Percentiles rank a stretch among this genome's conserved stretches.
Evolutionary conservation across 2,888 invertebrate genomes (phyloP).

Genomic region (Eustalomyia histrio): DNA sequence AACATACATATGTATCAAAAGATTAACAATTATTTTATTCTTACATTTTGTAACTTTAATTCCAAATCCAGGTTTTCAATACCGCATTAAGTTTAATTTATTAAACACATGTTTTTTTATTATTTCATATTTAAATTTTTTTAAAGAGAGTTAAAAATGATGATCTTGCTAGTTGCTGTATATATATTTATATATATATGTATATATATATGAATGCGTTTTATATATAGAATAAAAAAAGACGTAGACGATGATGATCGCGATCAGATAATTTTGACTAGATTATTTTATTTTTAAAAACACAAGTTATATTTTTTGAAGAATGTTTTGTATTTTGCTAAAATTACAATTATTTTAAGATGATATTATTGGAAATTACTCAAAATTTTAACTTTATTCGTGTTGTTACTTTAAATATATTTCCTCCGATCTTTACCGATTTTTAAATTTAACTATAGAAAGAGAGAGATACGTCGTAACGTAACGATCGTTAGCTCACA

Average conservation of each 20-base stretch:
- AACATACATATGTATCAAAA: not conserved
- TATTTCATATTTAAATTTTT: not conserved
- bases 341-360: not conserved
- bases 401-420: not conserved
- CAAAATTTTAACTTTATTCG: not conserved
- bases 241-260: constrained; percentile 9
- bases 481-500: constrained; percentile 69
- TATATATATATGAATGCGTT: not conserved
- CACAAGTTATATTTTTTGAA: not conserved
- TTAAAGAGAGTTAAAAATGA: constrained; percentile 9
- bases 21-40: not conserved
- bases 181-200: not conserved
- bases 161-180: constrained; percentile 36
- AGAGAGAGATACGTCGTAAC: constrained; percentile 63
- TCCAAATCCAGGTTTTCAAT: constrained; percentile 17
- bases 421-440: not conserved
- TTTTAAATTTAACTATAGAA: constrained; percentile 48
- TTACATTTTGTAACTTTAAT: constrained; percentile 20
- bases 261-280: constrained; percentile 59
- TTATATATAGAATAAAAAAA: constrained; percentile 14
- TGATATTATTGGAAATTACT: not conserved
- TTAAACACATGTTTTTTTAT: constrained; percentile 40
- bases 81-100: constrained; percentile 34
- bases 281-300: constrained; percentile 18
- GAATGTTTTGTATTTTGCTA: not conserved